Percentiles rank a stretch among this genome's conserved stretches.
Conservation (phyloP, 2,888 invertebrate species). For the Lutraria lutraria region DNA sequence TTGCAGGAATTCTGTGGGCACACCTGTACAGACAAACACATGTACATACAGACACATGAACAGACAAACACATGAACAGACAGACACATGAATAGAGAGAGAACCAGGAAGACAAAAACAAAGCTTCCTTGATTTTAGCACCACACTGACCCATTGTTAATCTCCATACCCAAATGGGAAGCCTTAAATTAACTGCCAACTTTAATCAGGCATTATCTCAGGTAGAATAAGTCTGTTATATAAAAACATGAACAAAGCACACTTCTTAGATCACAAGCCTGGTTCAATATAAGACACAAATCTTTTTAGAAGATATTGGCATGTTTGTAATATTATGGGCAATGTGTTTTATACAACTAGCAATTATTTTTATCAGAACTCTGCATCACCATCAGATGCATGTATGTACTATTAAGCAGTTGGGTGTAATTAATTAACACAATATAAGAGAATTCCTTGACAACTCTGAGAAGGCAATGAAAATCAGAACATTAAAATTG, state of each 20-base stretch:
- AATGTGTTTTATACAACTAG: slow-evolving; percentile 35
- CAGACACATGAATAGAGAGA: no score
- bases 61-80: no score
- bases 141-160: background rate
- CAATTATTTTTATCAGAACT: slow-evolving; percentile 24
- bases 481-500: background rate
- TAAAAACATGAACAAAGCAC: background rate
- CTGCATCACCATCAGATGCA: background rate
- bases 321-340: slow-evolving; percentile 21
- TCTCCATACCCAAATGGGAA: background rate
- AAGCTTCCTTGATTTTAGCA: background rate
- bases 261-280: background rate
- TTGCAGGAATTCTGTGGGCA: no score
- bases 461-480: background rate
- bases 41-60: no score
- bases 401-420: background rate
- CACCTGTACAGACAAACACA: no score
- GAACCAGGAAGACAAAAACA: no score
- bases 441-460: background rate
- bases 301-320: slow-evolving; percentile 3
- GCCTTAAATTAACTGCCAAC: background rate
- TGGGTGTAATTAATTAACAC: background rate
- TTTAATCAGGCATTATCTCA: slow-evolving; percentile 12
- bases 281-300: background rate
- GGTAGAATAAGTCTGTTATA: background rate